Evolutionary conservation across 2,888 invertebrate genomes (phyloP).

Genomic region (Monopis laevigella): DNA sequence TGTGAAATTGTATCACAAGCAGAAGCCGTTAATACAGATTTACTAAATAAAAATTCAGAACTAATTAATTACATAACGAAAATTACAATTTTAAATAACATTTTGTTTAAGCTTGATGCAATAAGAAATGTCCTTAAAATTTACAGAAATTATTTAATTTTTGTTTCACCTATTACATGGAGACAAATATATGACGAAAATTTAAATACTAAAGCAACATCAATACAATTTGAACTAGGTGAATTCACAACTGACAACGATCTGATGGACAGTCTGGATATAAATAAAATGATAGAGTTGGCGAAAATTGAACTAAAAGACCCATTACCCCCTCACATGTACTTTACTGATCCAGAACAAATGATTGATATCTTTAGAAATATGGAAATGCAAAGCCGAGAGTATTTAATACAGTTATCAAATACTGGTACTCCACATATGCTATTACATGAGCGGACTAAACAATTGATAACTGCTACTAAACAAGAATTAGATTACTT

Average conservation of each 20-base stretch:
- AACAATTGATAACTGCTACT: slow-evolving; percentile 38
- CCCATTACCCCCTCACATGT: slow-evolving; percentile 37
- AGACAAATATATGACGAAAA: slow-evolving; percentile 47
- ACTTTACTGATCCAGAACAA: slow-evolving; percentile 41
- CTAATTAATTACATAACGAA: slow-evolving; percentile 40
- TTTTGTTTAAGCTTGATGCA: slow-evolving; percentile 52
- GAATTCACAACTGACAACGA: slow-evolving; percentile 49
- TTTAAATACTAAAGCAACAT: slow-evolving; percentile 34
- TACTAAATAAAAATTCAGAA: slow-evolving; percentile 41
- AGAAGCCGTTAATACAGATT: slow-evolving; percentile 39
- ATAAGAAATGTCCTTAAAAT: slow-evolving; percentile 45
- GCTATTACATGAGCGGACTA: slow-evolving; percentile 38
- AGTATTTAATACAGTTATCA: slow-evolving; percentile 48
- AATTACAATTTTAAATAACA: slow-evolving; percentile 44
- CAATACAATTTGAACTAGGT: slow-evolving; percentile 48
- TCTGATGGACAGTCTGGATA: slow-evolving; percentile 45
- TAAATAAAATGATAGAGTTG: slow-evolving; percentile 46
- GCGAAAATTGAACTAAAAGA: slow-evolving; percentile 41
- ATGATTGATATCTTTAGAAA: slow-evolving; percentile 50
- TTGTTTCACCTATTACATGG: slow-evolving; percentile 53
- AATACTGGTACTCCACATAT: slow-evolving; percentile 44
- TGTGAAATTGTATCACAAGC: slow-evolving; percentile 39
- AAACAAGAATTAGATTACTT: slow-evolving; percentile 51
- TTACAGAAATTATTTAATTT: slow-evolving; percentile 48
- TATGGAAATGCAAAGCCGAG: slow-evolving; percentile 58